These are phyloP conservation scores for Crotalus viridis DNA, from an alignment of 2,113 vertebrate genomes.

Conservation along the genomic window DNA sequence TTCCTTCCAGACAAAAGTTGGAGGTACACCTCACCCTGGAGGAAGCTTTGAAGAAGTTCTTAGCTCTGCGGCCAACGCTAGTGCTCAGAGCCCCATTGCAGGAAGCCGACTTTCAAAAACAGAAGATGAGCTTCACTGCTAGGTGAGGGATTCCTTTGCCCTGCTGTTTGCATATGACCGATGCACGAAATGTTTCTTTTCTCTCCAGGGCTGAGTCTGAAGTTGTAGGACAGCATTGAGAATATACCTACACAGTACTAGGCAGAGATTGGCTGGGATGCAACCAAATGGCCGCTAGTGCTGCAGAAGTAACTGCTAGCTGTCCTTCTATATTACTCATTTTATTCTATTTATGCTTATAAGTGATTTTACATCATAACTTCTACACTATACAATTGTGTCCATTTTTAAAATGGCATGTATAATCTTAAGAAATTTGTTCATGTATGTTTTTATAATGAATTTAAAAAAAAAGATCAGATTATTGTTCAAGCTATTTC, in stretches of 20 bases:
- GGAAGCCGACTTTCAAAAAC: slow-evolving; percentile 67
- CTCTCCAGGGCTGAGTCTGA: background rate
- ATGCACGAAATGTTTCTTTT: background rate
- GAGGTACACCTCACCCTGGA: slow-evolving; percentile 67
- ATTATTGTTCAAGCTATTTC: slow-evolving; percentile 13
- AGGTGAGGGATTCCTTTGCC: slow-evolving; percentile 22
- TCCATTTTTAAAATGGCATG: slow-evolving; percentile 35
- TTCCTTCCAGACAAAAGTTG: slow-evolving; percentile 87
- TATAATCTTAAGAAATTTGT: background rate
- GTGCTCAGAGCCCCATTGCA: slow-evolving; percentile 78
- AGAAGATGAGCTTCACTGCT: slow-evolving; percentile 77
- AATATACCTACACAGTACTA: background rate
- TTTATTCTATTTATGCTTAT: background rate
- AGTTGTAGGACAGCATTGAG: background rate
- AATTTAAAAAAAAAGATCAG: background rate
- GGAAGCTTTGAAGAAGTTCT: slow-evolving; percentile 97
- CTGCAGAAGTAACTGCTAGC: background rate
- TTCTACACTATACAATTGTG: slow-evolving; percentile 14
- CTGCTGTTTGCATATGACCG: slow-evolving; percentile 30
- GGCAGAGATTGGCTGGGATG: background rate
- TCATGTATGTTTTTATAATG: slow-evolving; percentile 23
- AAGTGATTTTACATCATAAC: background rate
- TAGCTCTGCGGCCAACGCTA: slow-evolving; percentile 89
- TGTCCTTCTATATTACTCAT: background rate
- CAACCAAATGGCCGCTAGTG: background rate